Evolutionary conservation across 2,888 invertebrate genomes (phyloP), one percentile per base, ranked within the genome.

Genomic region (Parnassius smintheus): DNA sequence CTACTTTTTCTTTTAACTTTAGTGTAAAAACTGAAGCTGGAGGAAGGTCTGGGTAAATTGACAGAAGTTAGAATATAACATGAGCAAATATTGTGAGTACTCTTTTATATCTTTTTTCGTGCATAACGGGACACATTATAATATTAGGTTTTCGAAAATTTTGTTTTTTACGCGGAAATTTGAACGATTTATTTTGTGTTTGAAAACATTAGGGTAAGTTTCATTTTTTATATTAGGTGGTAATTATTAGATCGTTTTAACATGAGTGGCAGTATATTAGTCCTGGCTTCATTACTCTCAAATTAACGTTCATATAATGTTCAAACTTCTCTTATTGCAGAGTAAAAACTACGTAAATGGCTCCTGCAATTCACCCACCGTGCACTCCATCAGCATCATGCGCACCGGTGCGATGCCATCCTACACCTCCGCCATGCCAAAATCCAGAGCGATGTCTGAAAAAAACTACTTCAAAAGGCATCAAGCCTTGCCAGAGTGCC

Each of bases 371-470:
- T 66, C 88, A 88, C 68, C 90, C 90, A 54, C 85, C 91, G 49
- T 91, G 91, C 73, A 86, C 85, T 18, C 89, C 90, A 2, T 73
- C 81, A 7, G 79, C 90, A 42, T 86, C 89, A 1, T 90, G 91
- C 74, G 70, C 75, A 35, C 84, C 85, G 1, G 63, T 81, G 48
- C 82, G 88, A 62, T 91, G 91, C 69, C 89, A 91, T 53, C 91
- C 88, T 12, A 75, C 80, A 7, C 81, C 82, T 11, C 88, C 90
- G 1, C 83, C 83, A 3, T 91, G 91, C 66, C 18, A 73, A 56
- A 78, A 81, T 58, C 91, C 91, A 13, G 85, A 86, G 71, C 78
- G 74, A 79, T 91, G 91, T 65, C 71, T 91, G 12, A 77, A 64
- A 61, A 83, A 64, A 71, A 83, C 85, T 2, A 81, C 66, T 22